phyloP scores from a whole-genome alignment of 1,140 invertebrate genomes.

The Drosophila setifemur region DNA sequence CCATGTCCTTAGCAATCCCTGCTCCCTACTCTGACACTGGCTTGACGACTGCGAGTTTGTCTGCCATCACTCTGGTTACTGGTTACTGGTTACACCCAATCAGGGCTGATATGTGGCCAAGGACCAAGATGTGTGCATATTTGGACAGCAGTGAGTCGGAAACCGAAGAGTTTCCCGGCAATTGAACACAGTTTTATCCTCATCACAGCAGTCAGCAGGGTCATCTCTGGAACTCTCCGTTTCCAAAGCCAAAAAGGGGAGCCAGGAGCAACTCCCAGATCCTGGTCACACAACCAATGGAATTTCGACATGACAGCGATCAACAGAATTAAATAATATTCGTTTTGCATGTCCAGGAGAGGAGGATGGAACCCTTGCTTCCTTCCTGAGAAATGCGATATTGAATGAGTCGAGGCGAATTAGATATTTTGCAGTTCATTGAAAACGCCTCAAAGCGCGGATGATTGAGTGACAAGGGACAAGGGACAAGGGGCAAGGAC shows the following conservation, averaged over 20 bases:
- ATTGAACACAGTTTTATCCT: slow-evolving; percentile 57
- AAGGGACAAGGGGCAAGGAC: no score
- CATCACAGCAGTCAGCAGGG: slow-evolving; percentile 13
- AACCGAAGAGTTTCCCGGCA: slow-evolving; percentile 60
- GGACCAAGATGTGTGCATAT: slow-evolving; percentile 17
- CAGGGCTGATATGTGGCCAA: slow-evolving; percentile 36
- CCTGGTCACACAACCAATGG: slow-evolving; percentile 26
- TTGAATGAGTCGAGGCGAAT: slow-evolving; percentile 31
- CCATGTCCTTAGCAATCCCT: slow-evolving; percentile 3
- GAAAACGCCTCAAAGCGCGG: slow-evolving; percentile 7
- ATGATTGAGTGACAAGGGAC: slow-evolving; percentile 60
- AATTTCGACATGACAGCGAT: slow-evolving; percentile 57
- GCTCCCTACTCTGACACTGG: not conserved
- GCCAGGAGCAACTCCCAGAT: no score
- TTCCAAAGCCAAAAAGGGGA: no score
- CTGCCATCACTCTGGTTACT: slow-evolving; percentile 13
- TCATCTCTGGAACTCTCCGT: not conserved
- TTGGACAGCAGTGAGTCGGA: slow-evolving; percentile 58
- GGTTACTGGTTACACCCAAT: slow-evolving; percentile 43
- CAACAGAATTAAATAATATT: slow-evolving; percentile 54
- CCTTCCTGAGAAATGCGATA: slow-evolving; percentile 1
- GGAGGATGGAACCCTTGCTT: not conserved
- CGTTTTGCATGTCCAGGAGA: not conserved
- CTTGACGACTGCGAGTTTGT: slow-evolving; percentile 14
- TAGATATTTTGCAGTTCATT: slow-evolving; percentile 59